phyloP scores from a whole-genome alignment of 1,140 invertebrate genomes.

The Euborellia annulipes region DNA sequence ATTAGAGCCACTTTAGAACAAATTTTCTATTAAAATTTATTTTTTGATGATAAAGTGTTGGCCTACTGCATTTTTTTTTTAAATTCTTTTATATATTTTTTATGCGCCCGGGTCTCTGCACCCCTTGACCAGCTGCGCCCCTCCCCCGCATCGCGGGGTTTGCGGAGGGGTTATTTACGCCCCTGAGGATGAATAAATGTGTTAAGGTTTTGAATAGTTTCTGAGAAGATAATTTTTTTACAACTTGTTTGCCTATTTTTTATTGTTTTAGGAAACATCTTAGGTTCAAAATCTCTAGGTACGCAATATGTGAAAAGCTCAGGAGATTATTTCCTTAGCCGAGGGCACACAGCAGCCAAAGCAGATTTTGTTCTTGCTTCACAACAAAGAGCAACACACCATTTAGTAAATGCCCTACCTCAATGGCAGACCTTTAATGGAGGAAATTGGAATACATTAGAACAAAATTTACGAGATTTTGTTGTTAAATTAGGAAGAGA shows the following conservation, averaged over 20 bases:
- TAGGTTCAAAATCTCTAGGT: constrained; percentile 20
- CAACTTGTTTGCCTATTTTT: constrained; percentile 20
- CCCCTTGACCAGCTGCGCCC: too few species aligned
- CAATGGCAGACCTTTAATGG: constrained; percentile 49
- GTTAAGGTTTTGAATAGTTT: constrained; percentile 10
- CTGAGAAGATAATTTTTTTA: constrained; percentile 11
- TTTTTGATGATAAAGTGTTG: too few species aligned
- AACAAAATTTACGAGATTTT: constrained; percentile 28
- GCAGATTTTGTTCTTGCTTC: constrained; percentile 43
- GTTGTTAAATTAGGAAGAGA: constrained; percentile 15
- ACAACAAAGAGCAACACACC: constrained; percentile 45
- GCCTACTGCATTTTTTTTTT: too few species aligned
- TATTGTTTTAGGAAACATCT: constrained; percentile 26
- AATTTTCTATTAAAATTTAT: too few species aligned
- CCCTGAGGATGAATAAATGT: not conserved
- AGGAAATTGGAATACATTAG: constrained; percentile 41
- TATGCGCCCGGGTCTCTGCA: too few species aligned
- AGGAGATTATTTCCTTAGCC: constrained; percentile 19
- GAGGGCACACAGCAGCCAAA: constrained; percentile 50
- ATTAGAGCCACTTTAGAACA: too few species aligned
- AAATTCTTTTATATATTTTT: too few species aligned
- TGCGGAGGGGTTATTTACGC: too few species aligned
- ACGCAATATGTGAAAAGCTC: constrained; percentile 21
- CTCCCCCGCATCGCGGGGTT: too few species aligned
- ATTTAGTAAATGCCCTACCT: constrained; percentile 44